A percentile compares a stretch with the other conserved stretches of the same genome.
These are phyloP conservation scores for Acanthornis magna DNA, from an alignment of 2,797 vertebrate species.

Conservation along the genomic window DNA sequence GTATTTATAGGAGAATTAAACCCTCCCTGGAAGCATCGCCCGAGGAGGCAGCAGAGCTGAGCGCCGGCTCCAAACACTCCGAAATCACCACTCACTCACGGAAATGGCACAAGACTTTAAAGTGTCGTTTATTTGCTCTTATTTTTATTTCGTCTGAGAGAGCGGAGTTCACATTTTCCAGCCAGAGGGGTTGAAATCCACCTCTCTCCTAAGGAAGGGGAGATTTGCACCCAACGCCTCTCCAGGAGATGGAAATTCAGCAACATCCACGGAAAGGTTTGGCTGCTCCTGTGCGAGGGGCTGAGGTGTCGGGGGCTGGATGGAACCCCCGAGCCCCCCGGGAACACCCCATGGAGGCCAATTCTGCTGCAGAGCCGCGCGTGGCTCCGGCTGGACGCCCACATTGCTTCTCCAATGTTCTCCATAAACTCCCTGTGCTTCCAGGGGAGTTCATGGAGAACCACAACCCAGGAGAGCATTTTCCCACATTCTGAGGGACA, in stretches of 20 bases:
- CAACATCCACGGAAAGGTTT: background rate
- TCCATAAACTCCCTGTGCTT: background rate
- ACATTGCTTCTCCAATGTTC: background rate
- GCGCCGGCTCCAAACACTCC: background rate
- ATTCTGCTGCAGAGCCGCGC: background rate
- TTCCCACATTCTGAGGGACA: accelerated
- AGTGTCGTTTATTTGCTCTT: background rate
- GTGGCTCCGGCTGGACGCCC: background rate
- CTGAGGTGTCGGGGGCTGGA: accelerated
- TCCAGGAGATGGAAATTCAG: background rate
- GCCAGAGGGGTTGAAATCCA: background rate
- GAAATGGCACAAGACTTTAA: background rate
- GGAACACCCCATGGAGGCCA: accelerated
- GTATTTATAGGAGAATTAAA: constrained; percentile 46
- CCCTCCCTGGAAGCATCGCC: background rate
- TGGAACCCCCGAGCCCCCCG: background rate
- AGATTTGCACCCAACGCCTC: background rate
- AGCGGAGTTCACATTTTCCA: background rate
- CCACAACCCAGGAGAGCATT: background rate
- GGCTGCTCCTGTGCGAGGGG: background rate
- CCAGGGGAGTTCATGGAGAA: background rate
- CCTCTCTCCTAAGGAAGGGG: background rate
- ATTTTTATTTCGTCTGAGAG: background rate
- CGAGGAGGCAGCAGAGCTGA: background rate
- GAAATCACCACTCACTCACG: background rate